These are phyloP conservation scores for Carettochelys insculpta DNA, from an alignment of 2,113 vertebrate genomes.

Conservation along the genomic window DNA sequence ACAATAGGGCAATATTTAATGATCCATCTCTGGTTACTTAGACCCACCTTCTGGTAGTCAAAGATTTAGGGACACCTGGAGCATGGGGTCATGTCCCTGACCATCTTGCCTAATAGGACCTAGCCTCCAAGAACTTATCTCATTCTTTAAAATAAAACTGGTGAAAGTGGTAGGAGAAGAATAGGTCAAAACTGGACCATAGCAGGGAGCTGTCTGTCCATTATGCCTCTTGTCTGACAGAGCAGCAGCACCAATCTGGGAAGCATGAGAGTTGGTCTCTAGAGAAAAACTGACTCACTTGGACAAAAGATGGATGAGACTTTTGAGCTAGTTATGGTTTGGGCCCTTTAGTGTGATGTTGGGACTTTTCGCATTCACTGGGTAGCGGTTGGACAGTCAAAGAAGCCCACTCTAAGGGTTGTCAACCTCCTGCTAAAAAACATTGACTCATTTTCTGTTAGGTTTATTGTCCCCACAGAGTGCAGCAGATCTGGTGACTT, in stretches of 20 bases:
- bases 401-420: background rate
- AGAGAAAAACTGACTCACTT: background rate
- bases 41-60: background rate
- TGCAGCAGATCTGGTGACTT: background rate
- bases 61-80: background rate
- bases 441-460: constrained; percentile 1
- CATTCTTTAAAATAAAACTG: background rate
- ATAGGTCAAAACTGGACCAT: background rate
- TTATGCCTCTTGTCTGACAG: background rate
- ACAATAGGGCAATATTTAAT: background rate
- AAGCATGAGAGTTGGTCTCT: background rate
- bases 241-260: background rate
- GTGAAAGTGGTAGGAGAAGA: background rate
- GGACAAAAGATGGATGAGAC: background rate
- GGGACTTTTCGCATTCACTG: background rate
- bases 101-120: background rate
- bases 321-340: background rate
- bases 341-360: background rate
- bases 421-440: background rate
- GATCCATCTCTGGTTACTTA: background rate
- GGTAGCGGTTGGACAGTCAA: background rate
- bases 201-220: background rate
- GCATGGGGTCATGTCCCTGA: background rate
- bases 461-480: background rate
- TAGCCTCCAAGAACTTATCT: background rate